Conservation (phyloP, 2,113 vertebrate genomes). For the Eudyptes chrysolophus region DNA sequence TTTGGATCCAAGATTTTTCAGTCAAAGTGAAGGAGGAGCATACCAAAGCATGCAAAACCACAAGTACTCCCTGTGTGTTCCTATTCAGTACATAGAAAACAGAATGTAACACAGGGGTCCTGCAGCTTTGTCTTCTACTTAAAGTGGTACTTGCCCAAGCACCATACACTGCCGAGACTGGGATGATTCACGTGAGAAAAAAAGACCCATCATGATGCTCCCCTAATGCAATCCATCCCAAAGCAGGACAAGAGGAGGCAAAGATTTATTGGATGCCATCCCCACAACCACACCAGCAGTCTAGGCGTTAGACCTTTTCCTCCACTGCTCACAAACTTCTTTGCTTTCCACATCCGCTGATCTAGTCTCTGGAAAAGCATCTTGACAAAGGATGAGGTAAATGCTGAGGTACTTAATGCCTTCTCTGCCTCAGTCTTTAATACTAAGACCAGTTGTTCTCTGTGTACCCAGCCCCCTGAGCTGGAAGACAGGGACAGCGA, state of each 20-base stretch:
- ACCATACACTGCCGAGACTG: neutral
- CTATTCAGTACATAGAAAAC: neutral
- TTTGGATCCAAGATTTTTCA: neutral
- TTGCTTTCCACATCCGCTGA: neutral
- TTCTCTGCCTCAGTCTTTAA: no score
- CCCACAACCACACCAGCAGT: neutral
- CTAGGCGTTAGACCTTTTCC: neutral
- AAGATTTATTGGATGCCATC: neutral
- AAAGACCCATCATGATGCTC: neutral
- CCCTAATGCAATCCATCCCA: neutral
- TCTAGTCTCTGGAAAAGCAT: neutral
- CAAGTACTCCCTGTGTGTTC: neutral
- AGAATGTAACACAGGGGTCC: neutral
- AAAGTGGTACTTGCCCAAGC: neutral
- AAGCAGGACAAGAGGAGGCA: neutral
- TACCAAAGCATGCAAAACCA: neutral
- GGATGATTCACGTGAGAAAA: neutral
- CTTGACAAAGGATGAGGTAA: neutral
- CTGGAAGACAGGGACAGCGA: no score
- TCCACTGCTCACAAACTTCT: neutral
- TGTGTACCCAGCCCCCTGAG: no score
- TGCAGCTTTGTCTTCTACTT: neutral
- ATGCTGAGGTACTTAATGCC: no score
- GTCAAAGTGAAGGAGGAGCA: neutral
- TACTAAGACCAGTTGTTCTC: no score